Percentiles rank a stretch among this genome's conserved stretches.
phyloP scores from a whole-genome alignment of 2,797 vertebrate genomes.

The Ispidina picta region DNA sequence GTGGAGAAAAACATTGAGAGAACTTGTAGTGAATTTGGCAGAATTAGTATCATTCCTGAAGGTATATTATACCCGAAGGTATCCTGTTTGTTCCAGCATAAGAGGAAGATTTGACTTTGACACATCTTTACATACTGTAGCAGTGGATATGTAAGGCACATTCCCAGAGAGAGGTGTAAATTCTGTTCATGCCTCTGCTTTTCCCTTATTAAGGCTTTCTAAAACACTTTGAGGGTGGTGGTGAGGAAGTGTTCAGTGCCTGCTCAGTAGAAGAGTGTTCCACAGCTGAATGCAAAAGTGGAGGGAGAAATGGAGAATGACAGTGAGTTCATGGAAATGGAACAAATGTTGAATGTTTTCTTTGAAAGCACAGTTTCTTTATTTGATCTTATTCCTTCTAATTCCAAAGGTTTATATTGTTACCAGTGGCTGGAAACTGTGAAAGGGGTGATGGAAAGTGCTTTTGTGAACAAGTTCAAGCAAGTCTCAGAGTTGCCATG shows the following conservation, averaged over 20 bases:
- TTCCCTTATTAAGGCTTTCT: not conserved
- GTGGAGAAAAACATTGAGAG: not conserved
- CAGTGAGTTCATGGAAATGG: fast-evolving
- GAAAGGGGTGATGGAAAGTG: not conserved
- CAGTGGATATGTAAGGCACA: fast-evolving
- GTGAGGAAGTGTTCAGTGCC: not conserved
- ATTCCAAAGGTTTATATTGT: fast-evolving
- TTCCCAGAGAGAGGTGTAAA: not conserved
- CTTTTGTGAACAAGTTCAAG: not conserved
- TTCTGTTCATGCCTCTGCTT: not conserved
- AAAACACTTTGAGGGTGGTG: not conserved
- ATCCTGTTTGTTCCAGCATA: not conserved
- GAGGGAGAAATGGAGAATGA: not conserved
- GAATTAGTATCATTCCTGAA: not conserved
- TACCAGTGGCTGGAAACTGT: not conserved
- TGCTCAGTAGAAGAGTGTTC: not conserved
- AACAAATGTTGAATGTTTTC: not conserved
- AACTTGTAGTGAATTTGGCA: not conserved
- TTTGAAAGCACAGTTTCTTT: not conserved
- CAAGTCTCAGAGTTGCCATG: not conserved
- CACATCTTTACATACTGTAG: not conserved
- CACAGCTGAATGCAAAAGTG: not conserved
- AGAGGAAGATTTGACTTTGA: not conserved
- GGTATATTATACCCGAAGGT: too few relatives aligned
- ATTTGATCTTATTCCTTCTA: not conserved